phyloP scores from a whole-genome alignment of 2,797 vertebrate species.

The Clarias laeviceps region DNA sequence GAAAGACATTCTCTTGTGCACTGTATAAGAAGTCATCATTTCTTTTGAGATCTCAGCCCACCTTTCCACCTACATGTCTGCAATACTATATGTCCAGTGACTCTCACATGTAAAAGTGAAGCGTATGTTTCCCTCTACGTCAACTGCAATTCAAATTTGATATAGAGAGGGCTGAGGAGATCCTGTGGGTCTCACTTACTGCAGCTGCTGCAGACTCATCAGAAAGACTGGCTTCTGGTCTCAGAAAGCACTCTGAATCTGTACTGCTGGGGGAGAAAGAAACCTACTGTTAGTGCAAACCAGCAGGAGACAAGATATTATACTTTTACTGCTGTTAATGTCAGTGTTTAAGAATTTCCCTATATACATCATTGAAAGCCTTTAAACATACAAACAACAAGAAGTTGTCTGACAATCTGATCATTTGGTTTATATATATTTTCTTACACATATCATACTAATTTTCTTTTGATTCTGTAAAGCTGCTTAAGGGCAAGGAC shows the following conservation, averaged over 20 bases:
- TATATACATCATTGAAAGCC: neutral
- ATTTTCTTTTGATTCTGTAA: too few relatives aligned
- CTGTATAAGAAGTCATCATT: neutral
- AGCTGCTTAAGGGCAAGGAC: too few relatives aligned
- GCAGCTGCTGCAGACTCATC: slow-evolving; percentile 47
- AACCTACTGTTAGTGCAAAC: slow-evolving; percentile 16
- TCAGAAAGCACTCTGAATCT: slow-evolving; percentile 41
- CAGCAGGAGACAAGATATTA: neutral
- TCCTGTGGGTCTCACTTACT: slow-evolving; percentile 49
- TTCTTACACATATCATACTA: too few relatives aligned
- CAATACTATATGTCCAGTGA: neutral
- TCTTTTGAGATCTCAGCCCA: neutral
- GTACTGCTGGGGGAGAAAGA: slow-evolving; percentile 29
- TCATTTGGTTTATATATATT: too few relatives aligned
- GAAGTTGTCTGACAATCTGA: too few relatives aligned
- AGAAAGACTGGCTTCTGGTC: slow-evolving; percentile 45
- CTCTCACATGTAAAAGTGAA: neutral
- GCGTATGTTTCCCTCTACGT: neutral
- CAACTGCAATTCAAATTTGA: slow-evolving; percentile 17
- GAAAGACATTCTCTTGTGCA: neutral
- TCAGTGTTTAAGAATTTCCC: neutral
- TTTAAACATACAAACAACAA: neutral
- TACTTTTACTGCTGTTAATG: neutral
- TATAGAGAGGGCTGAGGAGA: slow-evolving; percentile 6
- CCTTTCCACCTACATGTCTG: neutral